Percentiles rank a stretch among this genome's conserved stretches.
Evolutionary conservation across 1,140 invertebrate species (phyloP).

Genomic region (Papilio polytes): DNA sequence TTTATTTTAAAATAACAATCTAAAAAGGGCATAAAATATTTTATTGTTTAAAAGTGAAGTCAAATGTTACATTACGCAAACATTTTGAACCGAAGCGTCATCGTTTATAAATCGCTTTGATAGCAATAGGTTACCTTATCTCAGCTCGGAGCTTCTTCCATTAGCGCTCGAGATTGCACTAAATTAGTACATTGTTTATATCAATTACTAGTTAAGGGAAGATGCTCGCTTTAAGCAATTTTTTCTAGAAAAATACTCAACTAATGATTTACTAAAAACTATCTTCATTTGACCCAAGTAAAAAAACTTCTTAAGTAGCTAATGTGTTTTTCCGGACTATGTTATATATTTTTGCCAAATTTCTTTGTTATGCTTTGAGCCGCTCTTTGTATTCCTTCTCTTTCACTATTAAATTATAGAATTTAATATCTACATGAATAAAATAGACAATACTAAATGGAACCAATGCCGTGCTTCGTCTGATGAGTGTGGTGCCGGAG

Average conservation of each 20-base stretch:
- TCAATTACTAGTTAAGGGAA: slow-evolving; percentile 21
- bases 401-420: no score
- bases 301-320: no score
- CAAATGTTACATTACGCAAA: slow-evolving; percentile 16
- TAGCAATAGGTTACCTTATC: slow-evolving; percentile 38
- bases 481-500: no score
- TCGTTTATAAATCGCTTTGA: slow-evolving; percentile 38
- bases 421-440: no score
- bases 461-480: no score
- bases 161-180: slow-evolving; percentile 35
- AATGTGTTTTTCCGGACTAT: no score
- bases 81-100: slow-evolving; percentile 30
- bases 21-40: slow-evolving; percentile 30
- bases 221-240: not conserved
- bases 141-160: slow-evolving; percentile 30
- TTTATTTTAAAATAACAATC: not conserved
- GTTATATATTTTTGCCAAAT: no score
- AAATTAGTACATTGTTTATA: slow-evolving; percentile 31
- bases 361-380: no score
- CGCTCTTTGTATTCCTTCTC: no score
- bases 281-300: no score
- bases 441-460: no score
- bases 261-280: no score
- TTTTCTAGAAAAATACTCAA: not conserved
- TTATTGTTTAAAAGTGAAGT: not conserved